A percentile compares a stretch with the other conserved stretches of the same genome.
Conservation (phyloP, 1,140 invertebrate species). For the Coenobita brevimanus region DNA sequence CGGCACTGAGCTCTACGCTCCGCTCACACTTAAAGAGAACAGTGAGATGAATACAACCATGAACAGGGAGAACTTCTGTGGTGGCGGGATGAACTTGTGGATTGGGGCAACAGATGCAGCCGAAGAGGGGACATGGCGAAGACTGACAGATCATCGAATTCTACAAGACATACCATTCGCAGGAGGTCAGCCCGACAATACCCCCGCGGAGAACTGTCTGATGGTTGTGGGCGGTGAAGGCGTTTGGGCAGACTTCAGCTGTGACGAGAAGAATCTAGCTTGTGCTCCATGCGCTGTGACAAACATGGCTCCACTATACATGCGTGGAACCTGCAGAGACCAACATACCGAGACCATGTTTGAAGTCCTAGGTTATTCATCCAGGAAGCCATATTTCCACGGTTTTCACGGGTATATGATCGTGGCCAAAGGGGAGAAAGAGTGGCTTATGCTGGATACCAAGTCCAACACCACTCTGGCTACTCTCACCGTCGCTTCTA, state of each 20-base stretch:
- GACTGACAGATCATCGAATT: neutral
- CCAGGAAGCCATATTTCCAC: slow-evolving; percentile 40
- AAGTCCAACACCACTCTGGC: no score
- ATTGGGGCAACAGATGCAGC: slow-evolving; percentile 28
- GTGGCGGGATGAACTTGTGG: neutral
- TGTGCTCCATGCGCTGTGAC: neutral
- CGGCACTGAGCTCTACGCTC: slow-evolving; percentile 28
- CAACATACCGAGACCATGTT: slow-evolving; percentile 26
- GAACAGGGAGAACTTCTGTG: neutral
- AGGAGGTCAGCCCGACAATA: slow-evolving; percentile 41
- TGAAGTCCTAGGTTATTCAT: slow-evolving; percentile 30
- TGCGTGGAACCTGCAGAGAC: slow-evolving; percentile 25
- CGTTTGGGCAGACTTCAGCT: neutral
- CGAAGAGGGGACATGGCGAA: slow-evolving; percentile 42
- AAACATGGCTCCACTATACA: neutral
- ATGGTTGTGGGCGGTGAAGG: neutral
- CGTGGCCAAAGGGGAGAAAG: neutral
- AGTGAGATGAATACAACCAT: neutral
- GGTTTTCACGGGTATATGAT: slow-evolving; percentile 42
- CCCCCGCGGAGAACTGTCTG: slow-evolving; percentile 19
- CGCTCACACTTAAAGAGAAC: neutral
- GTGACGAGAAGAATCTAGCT: neutral
- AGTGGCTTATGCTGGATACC: no score
- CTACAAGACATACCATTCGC: slow-evolving; percentile 3
- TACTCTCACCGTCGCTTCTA: neutral